These are phyloP conservation scores for Rhinichthys osculus DNA, from an alignment of 2,797 vertebrate genomes.

Conservation along the genomic window DNA sequence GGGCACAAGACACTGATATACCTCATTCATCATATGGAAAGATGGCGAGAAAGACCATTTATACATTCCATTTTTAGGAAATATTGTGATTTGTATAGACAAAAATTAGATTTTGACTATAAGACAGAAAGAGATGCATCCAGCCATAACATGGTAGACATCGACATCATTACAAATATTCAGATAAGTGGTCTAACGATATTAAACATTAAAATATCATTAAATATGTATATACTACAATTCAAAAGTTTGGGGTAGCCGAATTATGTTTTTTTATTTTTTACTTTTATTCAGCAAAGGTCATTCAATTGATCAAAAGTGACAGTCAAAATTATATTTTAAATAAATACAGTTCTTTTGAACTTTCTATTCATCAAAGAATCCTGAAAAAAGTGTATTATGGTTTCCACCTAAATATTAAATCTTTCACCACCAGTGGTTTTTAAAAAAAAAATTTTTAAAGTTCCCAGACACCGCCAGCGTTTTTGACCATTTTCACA, in stretches of 20 bases:
- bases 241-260: background rate
- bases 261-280: background rate
- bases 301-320: background rate
- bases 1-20: constrained; percentile 48
- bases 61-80: constrained; percentile 20
- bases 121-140: constrained; percentile 4
- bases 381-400: background rate
- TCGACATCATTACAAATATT: background rate
- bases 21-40: constrained; percentile 43
- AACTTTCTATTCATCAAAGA: background rate
- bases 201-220: background rate
- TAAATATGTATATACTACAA: background rate
- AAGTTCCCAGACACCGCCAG: no score
- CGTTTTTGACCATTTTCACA: no score
- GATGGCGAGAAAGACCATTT: constrained; percentile 34
- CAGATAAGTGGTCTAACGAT: background rate
- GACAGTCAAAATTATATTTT: no score
- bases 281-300: background rate
- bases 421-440: no score
- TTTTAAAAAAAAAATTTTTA: no score
- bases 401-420: no score
- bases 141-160: background rate
- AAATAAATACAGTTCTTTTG: no score
- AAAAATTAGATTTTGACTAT: background rate
- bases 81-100: constrained; percentile 30